Percentiles rank a stretch among this genome's conserved stretches.
Evolutionary conservation across 2,888 invertebrate species (phyloP).

Genomic region (Torymus texanus): DNA sequence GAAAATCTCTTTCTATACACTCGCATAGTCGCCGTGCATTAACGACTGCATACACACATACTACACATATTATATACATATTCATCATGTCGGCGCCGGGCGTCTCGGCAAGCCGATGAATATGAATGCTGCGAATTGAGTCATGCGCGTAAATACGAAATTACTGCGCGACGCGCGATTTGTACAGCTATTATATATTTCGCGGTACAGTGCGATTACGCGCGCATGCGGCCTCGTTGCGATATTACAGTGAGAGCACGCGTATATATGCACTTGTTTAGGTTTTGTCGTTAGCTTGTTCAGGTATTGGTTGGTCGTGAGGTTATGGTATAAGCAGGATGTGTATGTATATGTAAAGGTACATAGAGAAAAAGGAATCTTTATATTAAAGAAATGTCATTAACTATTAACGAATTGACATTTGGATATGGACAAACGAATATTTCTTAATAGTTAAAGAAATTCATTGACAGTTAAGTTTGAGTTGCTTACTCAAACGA

Average conservation of each 20-base stretch:
- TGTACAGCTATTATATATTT: not conserved
- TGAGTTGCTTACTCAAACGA: no score
- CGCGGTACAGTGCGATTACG: not conserved
- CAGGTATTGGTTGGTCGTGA: not conserved
- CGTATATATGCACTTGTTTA: conserved; percentile 4
- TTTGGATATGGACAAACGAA: no score
- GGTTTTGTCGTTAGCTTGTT: conserved; percentile 27
- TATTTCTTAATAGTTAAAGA: no score
- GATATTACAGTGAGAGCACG: no score
- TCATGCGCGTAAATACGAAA: conserved; percentile 31
- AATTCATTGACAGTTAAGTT: no score
- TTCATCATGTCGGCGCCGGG: conserved; percentile 25
- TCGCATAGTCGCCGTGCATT: not conserved
- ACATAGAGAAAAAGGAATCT: no score
- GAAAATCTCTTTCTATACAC: no score
- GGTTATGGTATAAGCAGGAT: no score
- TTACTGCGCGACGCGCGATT: not conserved
- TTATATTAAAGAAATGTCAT: no score
- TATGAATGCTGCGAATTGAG: conserved; percentile 34
- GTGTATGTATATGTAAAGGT: no score
- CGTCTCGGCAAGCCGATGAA: conserved; percentile 15
- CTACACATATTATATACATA: conserved; percentile 14
- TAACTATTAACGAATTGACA: no score
- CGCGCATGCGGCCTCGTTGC: no score
- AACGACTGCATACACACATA: conserved; percentile 21